These are phyloP conservation scores for Rhyacichthys aspro DNA, from an alignment of 2,797 vertebrate species.

Conservation along the genomic window DNA sequence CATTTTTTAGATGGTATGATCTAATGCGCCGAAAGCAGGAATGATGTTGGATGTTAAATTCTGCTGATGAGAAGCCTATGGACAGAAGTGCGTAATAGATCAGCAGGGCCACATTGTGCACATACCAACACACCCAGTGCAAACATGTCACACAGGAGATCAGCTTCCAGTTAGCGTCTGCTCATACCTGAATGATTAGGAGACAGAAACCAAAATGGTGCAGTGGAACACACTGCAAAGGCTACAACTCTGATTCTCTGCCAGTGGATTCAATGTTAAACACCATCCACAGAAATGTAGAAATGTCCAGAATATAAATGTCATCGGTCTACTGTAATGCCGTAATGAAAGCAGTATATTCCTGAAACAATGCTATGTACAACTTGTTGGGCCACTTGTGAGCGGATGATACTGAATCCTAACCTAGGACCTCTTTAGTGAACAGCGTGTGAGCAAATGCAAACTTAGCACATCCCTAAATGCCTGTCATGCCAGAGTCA, in stretches of 20 bases:
- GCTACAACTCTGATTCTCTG: conserved; percentile 26
- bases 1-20: not conserved
- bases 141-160: conserved; percentile 59
- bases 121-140: conserved; percentile 58
- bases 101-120: conserved; percentile 56
- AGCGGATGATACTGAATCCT: conserved; percentile 4
- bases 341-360: not conserved
- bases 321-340: not conserved
- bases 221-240: not conserved
- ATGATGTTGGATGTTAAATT: conserved; percentile 14
- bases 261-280: not conserved
- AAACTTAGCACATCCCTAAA: conserved; percentile 38
- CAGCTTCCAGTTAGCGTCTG: conserved; percentile 46
- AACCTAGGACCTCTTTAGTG: conserved; percentile 11
- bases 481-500: conserved; percentile 34
- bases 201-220: conserved; percentile 34
- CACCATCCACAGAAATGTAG: too few species aligned
- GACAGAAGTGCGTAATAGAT: conserved; percentile 33
- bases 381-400: conserved; percentile 3
- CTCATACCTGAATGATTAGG: conserved; percentile 35
- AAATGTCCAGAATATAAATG: not conserved
- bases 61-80: conserved; percentile 25
- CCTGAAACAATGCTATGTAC: conserved; percentile 17
- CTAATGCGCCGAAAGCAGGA: conserved; percentile 6
- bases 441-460: conserved; percentile 28